Evolutionary conservation across 2,888 invertebrate species (phyloP).

Genomic region (Spicauda simplicius): DNA sequence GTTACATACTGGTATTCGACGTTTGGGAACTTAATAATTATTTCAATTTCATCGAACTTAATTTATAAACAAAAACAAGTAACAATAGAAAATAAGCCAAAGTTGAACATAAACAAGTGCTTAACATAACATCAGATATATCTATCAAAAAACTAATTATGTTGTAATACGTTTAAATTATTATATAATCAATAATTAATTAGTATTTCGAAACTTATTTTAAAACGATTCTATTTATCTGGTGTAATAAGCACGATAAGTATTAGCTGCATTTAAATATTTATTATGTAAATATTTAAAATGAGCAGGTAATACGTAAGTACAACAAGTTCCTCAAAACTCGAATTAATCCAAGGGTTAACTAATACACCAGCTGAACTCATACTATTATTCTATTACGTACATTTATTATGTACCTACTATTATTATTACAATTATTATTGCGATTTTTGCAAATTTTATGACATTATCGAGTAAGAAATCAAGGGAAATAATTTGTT

Average conservation of each 20-base stretch:
- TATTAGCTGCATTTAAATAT: background rate
- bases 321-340: background rate
- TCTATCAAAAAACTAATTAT: background rate
- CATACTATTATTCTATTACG: background rate
- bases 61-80: background rate
- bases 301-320: background rate
- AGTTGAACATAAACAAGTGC: background rate
- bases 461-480: no score
- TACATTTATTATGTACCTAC: background rate
- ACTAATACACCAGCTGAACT: background rate
- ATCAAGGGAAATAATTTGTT: background rate
- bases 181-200: background rate
- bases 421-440: no score
- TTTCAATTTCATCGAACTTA: conserved; percentile 1
- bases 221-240: background rate
- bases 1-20: background rate
- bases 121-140: background rate
- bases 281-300: background rate
- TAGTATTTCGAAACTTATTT: background rate
- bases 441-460: background rate
- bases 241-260: background rate
- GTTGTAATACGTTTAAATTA: background rate
- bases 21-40: conserved; percentile 3
- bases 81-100: conserved; percentile 8
- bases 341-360: background rate